phyloP scores from a whole-genome alignment of 2,888 invertebrate species.

The Andrena chrysosceles region DNA sequence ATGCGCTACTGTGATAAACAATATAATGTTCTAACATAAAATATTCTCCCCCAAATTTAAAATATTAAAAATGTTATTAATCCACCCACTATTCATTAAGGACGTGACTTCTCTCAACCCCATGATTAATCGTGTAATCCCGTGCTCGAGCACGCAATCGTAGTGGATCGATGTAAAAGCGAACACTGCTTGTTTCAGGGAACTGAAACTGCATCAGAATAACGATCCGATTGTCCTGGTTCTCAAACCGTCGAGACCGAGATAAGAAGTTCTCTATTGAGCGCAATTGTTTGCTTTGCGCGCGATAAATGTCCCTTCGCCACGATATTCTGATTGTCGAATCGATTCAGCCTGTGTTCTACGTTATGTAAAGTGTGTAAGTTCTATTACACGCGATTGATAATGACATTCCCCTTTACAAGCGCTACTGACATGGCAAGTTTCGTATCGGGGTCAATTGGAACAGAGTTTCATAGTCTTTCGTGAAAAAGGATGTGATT shows the following conservation, averaged over 20 bases:
- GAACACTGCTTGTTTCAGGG: neutral
- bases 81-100: neutral
- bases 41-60: too few species aligned
- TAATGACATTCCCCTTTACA: constrained; percentile 40
- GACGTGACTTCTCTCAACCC: too few species aligned
- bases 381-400: constrained; percentile 23
- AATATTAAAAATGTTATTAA: neutral
- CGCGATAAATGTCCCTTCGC: constrained; percentile 16
- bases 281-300: constrained; percentile 14
- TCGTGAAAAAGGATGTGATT: neutral
- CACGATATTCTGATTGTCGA: constrained; percentile 14
- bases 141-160: neutral
- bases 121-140: neutral
- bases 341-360: constrained; percentile 12
- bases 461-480: constrained; percentile 3
- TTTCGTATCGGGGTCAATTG: constrained; percentile 40
- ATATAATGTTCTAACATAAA: too few species aligned
- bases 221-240: constrained; percentile 9
- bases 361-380: constrained; percentile 38
- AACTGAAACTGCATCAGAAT: constrained; percentile 4
- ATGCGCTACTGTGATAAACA: too few species aligned
- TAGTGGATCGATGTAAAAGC: neutral
- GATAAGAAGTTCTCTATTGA: constrained; percentile 22
- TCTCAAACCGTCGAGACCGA: neutral
- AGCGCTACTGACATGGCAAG: constrained; percentile 7